These are phyloP conservation scores for Actinemys pallida DNA, from an alignment of 2,113 vertebrate species.

Conservation along the genomic window DNA sequence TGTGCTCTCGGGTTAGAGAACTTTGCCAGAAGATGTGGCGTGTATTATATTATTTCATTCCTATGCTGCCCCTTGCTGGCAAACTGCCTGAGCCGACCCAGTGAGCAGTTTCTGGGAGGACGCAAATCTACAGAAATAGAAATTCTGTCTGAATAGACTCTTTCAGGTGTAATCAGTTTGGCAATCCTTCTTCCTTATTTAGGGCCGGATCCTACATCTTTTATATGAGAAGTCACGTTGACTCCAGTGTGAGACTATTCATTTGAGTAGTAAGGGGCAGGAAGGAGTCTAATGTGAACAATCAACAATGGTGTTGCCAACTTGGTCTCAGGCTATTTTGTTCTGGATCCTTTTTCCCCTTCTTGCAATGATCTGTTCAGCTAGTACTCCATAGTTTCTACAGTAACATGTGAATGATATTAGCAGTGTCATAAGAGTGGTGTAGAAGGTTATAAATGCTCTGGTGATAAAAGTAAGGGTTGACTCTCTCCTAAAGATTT, in stretches of 20 bases:
- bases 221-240: not conserved
- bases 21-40: not conserved
- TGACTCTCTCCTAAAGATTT: not conserved
- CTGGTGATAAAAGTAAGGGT: not conserved
- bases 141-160: not conserved
- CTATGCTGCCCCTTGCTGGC: slow-evolving; percentile 61
- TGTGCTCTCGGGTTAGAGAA: slow-evolving; percentile 1
- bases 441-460: not conserved
- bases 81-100: not conserved
- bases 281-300: not conserved
- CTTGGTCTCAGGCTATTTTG: not conserved
- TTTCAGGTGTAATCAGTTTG: not conserved
- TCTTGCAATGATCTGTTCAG: accelerated
- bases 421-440: not conserved
- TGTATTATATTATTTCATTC: slow-evolving; percentile 2
- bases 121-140: not conserved
- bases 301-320: accelerated
- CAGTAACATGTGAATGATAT: accelerated
- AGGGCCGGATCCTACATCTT: not conserved
- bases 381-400: not conserved
- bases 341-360: accelerated
- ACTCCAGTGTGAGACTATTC: not conserved
- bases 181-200: not conserved
- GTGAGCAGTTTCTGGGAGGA: slow-evolving; percentile 24
- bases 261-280: not conserved